phyloP scores from a whole-genome alignment of 2,888 invertebrate genomes.

The Seira ritae region DNA sequence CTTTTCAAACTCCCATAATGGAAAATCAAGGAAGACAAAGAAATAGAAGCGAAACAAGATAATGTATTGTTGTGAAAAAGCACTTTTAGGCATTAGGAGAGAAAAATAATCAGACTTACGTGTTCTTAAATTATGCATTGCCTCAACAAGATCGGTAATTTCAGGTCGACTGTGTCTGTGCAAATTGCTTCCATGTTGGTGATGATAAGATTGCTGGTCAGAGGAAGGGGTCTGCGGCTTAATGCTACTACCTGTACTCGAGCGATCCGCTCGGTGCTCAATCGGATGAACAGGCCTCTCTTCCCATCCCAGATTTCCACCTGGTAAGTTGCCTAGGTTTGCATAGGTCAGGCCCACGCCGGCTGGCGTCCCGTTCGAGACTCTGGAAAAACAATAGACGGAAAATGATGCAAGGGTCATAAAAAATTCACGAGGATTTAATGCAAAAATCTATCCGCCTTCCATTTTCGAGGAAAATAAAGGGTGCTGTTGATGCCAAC shows the following conservation, averaged over 20 bases:
- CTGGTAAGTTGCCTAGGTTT: slow-evolving; percentile 72
- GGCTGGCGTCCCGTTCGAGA: slow-evolving; percentile 71
- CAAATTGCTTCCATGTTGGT: slow-evolving; percentile 60
- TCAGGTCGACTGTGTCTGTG: slow-evolving; percentile 77
- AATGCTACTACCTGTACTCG: slow-evolving; percentile 57
- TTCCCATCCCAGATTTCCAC: slow-evolving; percentile 72
- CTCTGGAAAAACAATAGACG: slow-evolving; percentile 53
- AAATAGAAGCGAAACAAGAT: too few relatives aligned
- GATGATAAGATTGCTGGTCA: slow-evolving; percentile 51
- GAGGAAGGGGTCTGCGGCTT: slow-evolving; percentile 64
- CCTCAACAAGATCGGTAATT: slow-evolving; percentile 83
- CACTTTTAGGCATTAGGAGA: not conserved
- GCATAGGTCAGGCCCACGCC: slow-evolving; percentile 71
- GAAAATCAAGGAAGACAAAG: too few relatives aligned
- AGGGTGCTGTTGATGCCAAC: too few relatives aligned
- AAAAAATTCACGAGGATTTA: too few relatives aligned
- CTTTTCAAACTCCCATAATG: too few relatives aligned
- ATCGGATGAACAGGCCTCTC: slow-evolving; percentile 63
- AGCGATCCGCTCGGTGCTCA: slow-evolving; percentile 64
- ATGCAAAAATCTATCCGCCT: too few relatives aligned
- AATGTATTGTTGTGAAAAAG: not conserved
- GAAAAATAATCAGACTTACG: slow-evolving; percentile 76
- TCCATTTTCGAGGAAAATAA: too few relatives aligned
- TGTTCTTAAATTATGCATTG: slow-evolving; percentile 81
- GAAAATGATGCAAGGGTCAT: not conserved